Evolutionary conservation across 1,140 invertebrate genomes (phyloP), one percentile per base, ranked within the genome.

Genomic region (Micrasema longulum): DNA sequence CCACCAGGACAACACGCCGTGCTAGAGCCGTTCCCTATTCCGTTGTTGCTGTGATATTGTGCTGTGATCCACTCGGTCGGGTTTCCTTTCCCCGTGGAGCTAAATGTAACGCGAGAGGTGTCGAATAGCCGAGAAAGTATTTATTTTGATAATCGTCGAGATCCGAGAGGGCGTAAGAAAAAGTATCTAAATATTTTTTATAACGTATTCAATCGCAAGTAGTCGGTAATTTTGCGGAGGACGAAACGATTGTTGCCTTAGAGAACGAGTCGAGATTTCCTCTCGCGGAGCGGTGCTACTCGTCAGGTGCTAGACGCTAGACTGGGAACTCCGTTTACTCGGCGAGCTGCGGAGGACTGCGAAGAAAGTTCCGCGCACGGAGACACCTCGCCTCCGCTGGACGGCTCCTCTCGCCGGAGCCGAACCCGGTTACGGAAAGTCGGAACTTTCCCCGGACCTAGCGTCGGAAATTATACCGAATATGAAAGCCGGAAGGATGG

Each of bases 1-100:
- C 6, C 0, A 6, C 41, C 41, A 45, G 2, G 47, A 48, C 7
- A n/a, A 16, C 47, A 48, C 16, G 47, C 7, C 10, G 10, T 11
- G 45, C 1, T 2, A 0, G 47, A 48, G 18, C 26, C 6, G 38
- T 36, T 14, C 63, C 36, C 38, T 38, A 55, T 55, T 53, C 48
- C 18, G 45, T 53, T 41, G 48, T 55, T 60, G 53, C 67, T 69
- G 67, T 69, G 67, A 69, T 69, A 69, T 62, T 62, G 12, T 35
- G 45, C 67, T 69, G 67, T 69, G 67, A 69, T 69, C 66, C 67
- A 16, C 53, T 47, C 22, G n/a, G 26, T 55, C 14, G 18, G 16
- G 43, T 43, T 16, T 20, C 67, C 41, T 35, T 53, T 23, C 43
- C 43, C 41, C 60, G 60, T 9, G 31, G 43, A 45, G 60, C 14